Evolutionary conservation across 2,797 vertebrate species (phyloP), one percentile per base, ranked within the genome.

Genomic region (Orestias chungarensis): DNA sequence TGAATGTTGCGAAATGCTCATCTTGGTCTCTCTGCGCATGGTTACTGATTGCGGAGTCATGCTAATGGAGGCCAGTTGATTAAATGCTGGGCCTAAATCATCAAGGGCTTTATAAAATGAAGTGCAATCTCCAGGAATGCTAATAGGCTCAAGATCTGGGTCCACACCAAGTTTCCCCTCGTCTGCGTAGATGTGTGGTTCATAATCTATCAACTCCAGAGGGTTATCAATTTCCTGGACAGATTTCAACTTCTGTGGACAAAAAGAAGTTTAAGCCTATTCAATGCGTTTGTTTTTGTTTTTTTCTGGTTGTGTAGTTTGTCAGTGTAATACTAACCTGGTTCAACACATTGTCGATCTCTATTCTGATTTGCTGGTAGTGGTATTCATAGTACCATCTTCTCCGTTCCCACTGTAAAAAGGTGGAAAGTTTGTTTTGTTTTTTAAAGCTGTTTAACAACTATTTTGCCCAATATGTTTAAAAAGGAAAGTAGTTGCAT

Each of bases 61-160:
- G 61, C 86, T 90, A 62, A 92, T 80, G 0, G 64, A 71, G 46
- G 87, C 90, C 52, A 92, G 84, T 1, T 70, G 4, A 0, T 69
- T 82, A 70, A 92, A 92, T 18, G 43, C 71, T 7, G 79, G 74
- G 7, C 71, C 87, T 31, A 91, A 76, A 18, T 89, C 52, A 10
- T 74, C 6, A 0, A 92, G 64, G 0, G 29, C 15, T 0, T 72
- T 44, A 31, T 71, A 15, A 12, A 75, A 52, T 0, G 68, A 74
- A 29, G 75, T 35, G 0, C 10, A 0, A 1, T 70, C 27, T 0
- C 73, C 85, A 5, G 74, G 20, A 65, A 83, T 68, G 23, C 1
- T 33, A 6, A 92, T 80, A 10, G 3, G 15, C 0, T 90, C 87
- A 64, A 93, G 75, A 6, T 91, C 87, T 23, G 69, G 40, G 23